Base-by-base conservation (phyloP, 2,113 vertebrate genomes). In the Pituophis catenifer region DNA sequence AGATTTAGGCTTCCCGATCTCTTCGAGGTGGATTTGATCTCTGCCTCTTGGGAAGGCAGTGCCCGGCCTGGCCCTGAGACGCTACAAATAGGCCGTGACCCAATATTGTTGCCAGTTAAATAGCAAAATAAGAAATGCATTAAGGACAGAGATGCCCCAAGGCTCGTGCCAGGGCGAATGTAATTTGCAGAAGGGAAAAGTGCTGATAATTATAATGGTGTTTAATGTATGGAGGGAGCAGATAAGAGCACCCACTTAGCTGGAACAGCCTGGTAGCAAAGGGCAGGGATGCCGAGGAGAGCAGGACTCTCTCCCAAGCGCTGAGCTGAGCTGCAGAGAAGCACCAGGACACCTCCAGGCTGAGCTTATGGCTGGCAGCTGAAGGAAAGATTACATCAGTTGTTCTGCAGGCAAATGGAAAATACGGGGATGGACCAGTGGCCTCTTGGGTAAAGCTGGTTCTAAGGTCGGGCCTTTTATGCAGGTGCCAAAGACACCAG, bases 131-230 rank as follows among this genome's bases (percentile, higher is more conserved):
- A 94, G 97, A 96, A 92, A 95, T 94, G 96, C 96, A 96, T 98
- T 97, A 97, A 96, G 87, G 48, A 95, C 96, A 97, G 97, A 97
- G 96, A 97, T 95, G 93, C 97, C 98, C 97, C 96, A 94, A 97
- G 97, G 96, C 97, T 96, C 94, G 95, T 94, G 96, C 96, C 94
- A 94, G 55, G 93, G 93, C 94, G 95, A 97, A 96, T 97, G 97
- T 96, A 97, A 97, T 97, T 97, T 95, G 96, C 97, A 94, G 95
- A 29, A 97, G 96, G 95, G 97, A 97, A 97, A 96, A 57, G 97
- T 98, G 98, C 96, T 97, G 96, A 98, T 98, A 97, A 98, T 98
- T 98, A 97, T 97, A 97, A 98, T 97, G 96, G 97, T 97, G 97
- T 97, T 97, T 98, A 96, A 98, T 98, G 98, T 97, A 97, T 96